Conservation (phyloP, 1,140 invertebrate species). For the Cheumatopsyche charites region DNA sequence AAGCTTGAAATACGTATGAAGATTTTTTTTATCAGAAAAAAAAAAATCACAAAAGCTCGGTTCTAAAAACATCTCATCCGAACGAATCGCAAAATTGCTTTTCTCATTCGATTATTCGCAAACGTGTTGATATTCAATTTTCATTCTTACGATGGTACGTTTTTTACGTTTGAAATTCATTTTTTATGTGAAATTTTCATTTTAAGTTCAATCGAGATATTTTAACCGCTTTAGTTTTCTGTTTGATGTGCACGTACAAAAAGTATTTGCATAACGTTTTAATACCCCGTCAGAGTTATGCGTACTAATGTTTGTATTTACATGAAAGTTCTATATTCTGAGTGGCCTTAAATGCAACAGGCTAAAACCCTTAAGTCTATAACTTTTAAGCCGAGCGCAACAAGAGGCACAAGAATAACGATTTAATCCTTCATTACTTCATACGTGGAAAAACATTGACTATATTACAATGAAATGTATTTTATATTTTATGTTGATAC, state of each 20-base stretch:
- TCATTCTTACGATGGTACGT: not conserved
- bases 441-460: too few species aligned
- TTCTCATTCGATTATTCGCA: not conserved
- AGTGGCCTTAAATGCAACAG: not conserved
- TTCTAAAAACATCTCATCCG: conserved; percentile 4
- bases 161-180: too few species aligned
- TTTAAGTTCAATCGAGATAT: too few species aligned
- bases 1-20: too few species aligned
- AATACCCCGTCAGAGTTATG: too few species aligned
- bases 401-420: not conserved
- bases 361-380: conserved; percentile 7
- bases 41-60: not conserved
- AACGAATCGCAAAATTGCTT: conserved; percentile 15
- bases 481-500: too few species aligned
- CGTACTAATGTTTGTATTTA: not conserved
- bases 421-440: too few species aligned
- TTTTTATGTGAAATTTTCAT: not conserved
- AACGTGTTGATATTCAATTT: not conserved
- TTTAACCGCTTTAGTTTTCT: too few species aligned
- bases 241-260: not conserved
- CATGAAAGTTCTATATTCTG: conserved; percentile 1
- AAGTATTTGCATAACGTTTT: not conserved
- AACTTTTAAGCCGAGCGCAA: conserved; percentile 8
- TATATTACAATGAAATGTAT: too few species aligned
- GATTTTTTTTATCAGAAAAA: not conserved